Evolutionary conservation across 1,140 invertebrate species (phyloP).

Genomic region (Triops cancriformis): DNA sequence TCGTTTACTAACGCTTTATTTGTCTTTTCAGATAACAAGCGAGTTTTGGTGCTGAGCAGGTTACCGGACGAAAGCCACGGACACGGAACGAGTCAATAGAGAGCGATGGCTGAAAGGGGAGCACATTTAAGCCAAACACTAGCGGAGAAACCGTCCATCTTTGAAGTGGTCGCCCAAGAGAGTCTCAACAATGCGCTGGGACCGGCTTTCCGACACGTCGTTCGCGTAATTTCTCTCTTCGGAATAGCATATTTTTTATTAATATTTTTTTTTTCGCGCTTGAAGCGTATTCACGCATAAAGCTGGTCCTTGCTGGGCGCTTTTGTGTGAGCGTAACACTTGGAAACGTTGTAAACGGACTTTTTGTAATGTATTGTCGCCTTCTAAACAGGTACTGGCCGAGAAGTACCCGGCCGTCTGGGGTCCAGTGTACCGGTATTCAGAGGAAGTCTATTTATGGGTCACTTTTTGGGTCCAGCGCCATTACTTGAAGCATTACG

Average conservation of each 20-base stretch:
- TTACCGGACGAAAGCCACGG: no score
- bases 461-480: constrained; percentile 6
- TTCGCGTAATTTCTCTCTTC: neutral
- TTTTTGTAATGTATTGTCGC: neutral
- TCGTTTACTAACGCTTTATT: no score
- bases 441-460: neutral
- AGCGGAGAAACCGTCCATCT: neutral
- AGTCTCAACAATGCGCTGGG: neutral
- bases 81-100: no score
- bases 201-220: neutral
- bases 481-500: neutral
- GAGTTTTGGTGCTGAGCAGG: no score
- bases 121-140: neutral
- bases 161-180: neutral
- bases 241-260: neutral
- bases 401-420: neutral
- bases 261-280: neutral
- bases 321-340: no score
- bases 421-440: neutral
- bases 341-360: no score
- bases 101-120: neutral
- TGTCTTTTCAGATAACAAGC: no score
- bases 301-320: no score
- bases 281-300: no score
- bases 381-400: neutral